Base-by-base conservation (phyloP, 2,888 invertebrate species). In the Dorcus hopei region DNA sequence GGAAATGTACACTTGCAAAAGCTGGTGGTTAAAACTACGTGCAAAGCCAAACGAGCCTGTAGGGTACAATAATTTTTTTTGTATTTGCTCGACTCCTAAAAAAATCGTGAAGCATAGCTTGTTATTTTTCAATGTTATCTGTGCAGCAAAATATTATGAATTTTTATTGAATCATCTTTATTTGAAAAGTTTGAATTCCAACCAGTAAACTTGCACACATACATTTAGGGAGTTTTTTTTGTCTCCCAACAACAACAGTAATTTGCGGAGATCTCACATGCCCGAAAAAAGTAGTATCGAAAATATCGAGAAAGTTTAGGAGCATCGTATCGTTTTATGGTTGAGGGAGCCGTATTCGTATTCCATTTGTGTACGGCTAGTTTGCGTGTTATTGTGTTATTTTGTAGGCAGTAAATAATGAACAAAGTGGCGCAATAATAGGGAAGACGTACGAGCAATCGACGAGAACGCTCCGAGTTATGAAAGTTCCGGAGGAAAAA, bases 401-500 rank as follows among this genome's bases (percentile, higher is more conserved):
- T 33, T 7, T 7, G 26, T 33, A 7, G 26, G 26, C 26, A 33
- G 26, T 33, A 33, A 33, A 33, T 33, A 33, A 33, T 4, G 26
- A 33, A 33, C 26, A 33, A 33, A 33, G 26, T 33, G 26, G 26
- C 26, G 26, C 26, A 33, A 33, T 33, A 33, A 33, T 33, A 33
- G 26, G 26, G 26, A 33, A 33, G 26, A 33, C 26, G 6, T 58
- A 61, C 57, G 59, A 61, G 60, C 61, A 61, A 59, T 61, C 47
- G 49, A 42, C 49, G 40, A 7, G 42, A 60, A 60, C 49, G 57
- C 41, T 59, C 42, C 50, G 51, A 54, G 67, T 66, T 68, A 70
- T 67, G 70, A 68, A 70, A 72, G 66, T 70, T 70, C 63, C 14
- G 55, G 14, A 54, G 42, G 61, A 65, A 71, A 71, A 71, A 72